Evolutionary conservation across 2,797 vertebrate genomes (phyloP).

Genomic region (Pantherophis vulpinus): DNA sequence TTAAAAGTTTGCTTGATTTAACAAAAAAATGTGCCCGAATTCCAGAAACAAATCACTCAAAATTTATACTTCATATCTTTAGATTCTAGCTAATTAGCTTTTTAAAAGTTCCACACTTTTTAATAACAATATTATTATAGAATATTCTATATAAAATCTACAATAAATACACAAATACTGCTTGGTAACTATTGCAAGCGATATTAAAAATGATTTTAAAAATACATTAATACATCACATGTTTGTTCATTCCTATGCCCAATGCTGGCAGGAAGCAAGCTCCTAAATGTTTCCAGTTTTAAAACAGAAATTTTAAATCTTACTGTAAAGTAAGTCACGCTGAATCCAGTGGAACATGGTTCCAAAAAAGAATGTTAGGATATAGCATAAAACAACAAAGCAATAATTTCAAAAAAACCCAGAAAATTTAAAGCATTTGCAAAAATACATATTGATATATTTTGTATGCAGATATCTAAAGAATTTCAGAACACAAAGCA

Average conservation of each 20-base stretch:
- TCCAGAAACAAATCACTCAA: not conserved
- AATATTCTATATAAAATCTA: not conserved
- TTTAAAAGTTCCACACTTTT: not conserved
- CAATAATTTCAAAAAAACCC: conserved; percentile 59
- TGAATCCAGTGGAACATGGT: not conserved
- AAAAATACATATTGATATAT: conserved; percentile 48
- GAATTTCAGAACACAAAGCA: conserved; percentile 60
- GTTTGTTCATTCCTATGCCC: not conserved
- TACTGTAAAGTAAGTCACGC: not conserved
- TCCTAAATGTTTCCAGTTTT: not conserved
- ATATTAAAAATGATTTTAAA: not conserved
- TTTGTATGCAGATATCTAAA: conserved; percentile 22
- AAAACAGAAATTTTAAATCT: not conserved
- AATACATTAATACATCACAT: conserved; percentile 40
- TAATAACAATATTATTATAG: not conserved
- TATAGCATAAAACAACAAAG: conserved; percentile 51
- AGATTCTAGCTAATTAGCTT: not conserved
- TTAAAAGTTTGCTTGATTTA: not conserved
- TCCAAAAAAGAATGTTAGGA: not conserved
- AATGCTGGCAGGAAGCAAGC: not conserved
- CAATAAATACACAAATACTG: conserved; percentile 49
- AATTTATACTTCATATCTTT: not conserved
- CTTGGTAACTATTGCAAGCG: conserved; percentile 43
- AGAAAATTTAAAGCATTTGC: conserved; percentile 43
- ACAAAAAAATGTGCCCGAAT: not conserved